Base-by-base conservation (phyloP, 2,888 invertebrate species). In the Clunio marinus region DNA sequence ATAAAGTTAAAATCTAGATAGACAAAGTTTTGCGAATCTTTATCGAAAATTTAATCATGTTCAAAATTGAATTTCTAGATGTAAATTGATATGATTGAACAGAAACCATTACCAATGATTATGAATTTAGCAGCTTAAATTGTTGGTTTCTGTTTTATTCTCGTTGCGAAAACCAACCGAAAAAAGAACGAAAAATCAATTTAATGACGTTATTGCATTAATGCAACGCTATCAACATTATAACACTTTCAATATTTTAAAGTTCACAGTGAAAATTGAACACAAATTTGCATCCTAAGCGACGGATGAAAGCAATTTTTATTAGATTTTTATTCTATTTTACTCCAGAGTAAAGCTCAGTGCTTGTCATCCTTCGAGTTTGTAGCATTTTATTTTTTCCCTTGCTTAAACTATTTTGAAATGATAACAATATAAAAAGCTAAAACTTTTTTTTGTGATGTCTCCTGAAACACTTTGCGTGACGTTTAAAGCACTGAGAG, bases 161-260 rank as follows among this genome's bases (percentile, higher is more conserved):
- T n/a, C 22, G 41, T 3, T 22, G 51, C 51, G 10, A 17, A 51
- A 51, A 5, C 17, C 22, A 17, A 32, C 35, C 35, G n/a, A n/a
- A n/a, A n/a, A n/a, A n/a, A n/a, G n/a, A n/a, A 32, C 27, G 32
- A 32, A 59, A 32, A 59, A 59, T 59, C 59, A 59, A 28, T 59
- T 59, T 59, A 32, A 32, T 59, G 35, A 59, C 32, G 10, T 59
- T 59, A 59, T 59, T 59, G 59, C 59, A 59, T 35, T 59, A 3
- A n/a, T n/a, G 57, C 41, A 41, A 3, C 3, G 41, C 41, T 3
- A 15, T 41, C 7, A 41, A 41, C 7, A 51, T 51, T 51, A 51
- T 51, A 2, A 41, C 41, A n/a, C 4, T 41, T 41, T 41, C 10
- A 3, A n/a, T n/a, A n/a, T n/a, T n/a, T n/a, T n/a, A n/a, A n/a